Conservation (phyloP, 2,888 invertebrate species). For the Cephus pulcher region DNA sequence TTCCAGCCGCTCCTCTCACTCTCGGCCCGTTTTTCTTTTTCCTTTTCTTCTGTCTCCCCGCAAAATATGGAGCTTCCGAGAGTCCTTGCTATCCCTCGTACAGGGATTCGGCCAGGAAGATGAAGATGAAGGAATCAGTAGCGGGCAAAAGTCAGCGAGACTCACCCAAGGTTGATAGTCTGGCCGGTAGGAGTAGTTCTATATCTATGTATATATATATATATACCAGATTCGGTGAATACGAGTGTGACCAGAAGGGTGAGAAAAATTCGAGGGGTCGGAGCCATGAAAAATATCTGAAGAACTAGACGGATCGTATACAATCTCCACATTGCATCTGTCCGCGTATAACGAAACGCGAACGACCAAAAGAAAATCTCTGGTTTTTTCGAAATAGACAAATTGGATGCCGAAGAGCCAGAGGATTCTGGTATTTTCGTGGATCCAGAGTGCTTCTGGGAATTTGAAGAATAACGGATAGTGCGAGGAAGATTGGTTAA, state of each 20-base stretch:
- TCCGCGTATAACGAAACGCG: background rate
- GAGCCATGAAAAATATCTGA: background rate
- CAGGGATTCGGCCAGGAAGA: background rate
- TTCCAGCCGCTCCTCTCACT: background rate
- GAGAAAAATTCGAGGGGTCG: background rate
- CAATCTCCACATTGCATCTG: background rate
- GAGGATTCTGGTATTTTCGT: background rate
- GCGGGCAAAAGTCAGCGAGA: background rate
- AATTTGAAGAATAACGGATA: background rate
- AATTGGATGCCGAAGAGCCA: background rate
- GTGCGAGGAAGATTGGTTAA: background rate
- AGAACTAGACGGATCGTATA: background rate
- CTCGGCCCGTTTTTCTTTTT: background rate
- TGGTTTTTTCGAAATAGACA: background rate
- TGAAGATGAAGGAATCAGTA: background rate
- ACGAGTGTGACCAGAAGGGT: background rate
- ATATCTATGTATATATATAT: background rate
- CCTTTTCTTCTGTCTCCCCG: constrained; percentile 8
- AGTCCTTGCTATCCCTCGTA: background rate
- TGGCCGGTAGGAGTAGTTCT: background rate
- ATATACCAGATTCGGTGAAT: background rate
- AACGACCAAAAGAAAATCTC: background rate
- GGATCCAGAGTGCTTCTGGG: background rate
- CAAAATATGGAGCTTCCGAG: background rate
- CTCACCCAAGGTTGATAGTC: background rate